Evolutionary conservation across 2,113 vertebrate genomes (phyloP), one percentile per base, ranked within the genome.

Genomic region (Clarias macrocephalus): DNA sequence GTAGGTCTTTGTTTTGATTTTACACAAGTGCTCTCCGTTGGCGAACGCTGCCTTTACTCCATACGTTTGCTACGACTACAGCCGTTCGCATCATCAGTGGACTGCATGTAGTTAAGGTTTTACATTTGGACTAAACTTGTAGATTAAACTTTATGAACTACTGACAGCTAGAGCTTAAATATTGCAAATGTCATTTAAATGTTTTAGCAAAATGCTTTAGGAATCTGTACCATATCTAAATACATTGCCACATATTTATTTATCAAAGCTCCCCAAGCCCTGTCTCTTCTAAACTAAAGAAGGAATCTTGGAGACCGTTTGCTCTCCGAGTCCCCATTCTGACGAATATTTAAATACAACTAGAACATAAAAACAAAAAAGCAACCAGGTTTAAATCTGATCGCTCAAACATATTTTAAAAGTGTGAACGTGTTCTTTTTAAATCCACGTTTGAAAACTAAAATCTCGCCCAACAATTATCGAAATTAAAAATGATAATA

Each of bases 1-100:
- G 85, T 33, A 52, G 89, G 80, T 82, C 57, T 91, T 87, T 86
- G 72, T 80, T 92, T 91, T 56, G 25, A 37, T 87, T 90, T 90
- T 85, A 87, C 93, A 93, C 93, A 93, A 93, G 93, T 91, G 91
- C 93, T 93, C 87, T 82, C 89, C 10, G 83, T 30, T 85, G 79
- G 89, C 86, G 66, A 86, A 87, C 25, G 23, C 84, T 72, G 73
- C 86, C 89, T 91, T 16, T 73, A 37, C 28, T 83, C 72, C 18
- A 16, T n/a, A 30, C 65, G 54, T 37, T 37, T 72, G 30, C 30
- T 48, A 66, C 23, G 54, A 66, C 37, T 54, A 2, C 59, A 63
- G 19, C 21, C 82, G 1, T 37, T 84, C 37, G 13, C 68, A 42
- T 23, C 9, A 19, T 73, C 21, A 25, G 10, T 42, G 3, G 70